A percentile compares a stretch with the other conserved stretches of the same genome.
These are phyloP conservation scores for Hiodon tergisus DNA, from an alignment of 2,113 vertebrate genomes.

Conservation along the genomic window DNA sequence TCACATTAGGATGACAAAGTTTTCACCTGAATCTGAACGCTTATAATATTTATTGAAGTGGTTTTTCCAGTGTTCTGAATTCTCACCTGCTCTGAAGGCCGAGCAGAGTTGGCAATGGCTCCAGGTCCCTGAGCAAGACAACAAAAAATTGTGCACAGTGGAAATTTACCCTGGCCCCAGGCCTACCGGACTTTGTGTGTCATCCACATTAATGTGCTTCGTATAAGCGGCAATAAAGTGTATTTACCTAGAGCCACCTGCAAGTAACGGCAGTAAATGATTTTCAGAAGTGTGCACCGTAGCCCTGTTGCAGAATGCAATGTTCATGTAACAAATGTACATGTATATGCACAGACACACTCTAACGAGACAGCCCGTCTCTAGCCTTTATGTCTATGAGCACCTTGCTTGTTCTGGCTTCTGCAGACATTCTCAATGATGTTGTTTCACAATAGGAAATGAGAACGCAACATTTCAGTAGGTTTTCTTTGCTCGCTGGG, in stretches of 20 bases:
- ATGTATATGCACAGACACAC: not conserved
- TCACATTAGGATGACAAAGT: too few species aligned
- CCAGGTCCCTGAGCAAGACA: conserved; percentile 46
- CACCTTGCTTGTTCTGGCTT: too few species aligned
- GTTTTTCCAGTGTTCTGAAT: too few species aligned
- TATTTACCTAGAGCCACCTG: conserved; percentile 36
- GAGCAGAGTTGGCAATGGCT: not conserved
- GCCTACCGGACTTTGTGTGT: conserved; percentile 33
- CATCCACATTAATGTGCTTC: conserved; percentile 28
- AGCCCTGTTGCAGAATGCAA: not conserved
- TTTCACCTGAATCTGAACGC: too few species aligned
- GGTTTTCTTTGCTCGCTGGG: too few species aligned
- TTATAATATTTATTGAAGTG: too few species aligned
- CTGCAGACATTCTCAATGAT: too few species aligned
- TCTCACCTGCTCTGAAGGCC: too few species aligned
- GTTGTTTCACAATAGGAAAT: too few species aligned
- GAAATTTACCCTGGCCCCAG: conserved; percentile 58
- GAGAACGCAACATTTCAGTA: too few species aligned
- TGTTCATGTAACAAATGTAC: not conserved
- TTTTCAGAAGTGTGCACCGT: conserved; percentile 18
- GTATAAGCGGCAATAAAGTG: conserved; percentile 41
- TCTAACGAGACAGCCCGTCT: not conserved
- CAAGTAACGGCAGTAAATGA: conserved; percentile 31
- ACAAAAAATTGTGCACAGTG: conserved; percentile 60
- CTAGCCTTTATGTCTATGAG: too few species aligned